phyloP scores from a whole-genome alignment of 2,797 vertebrate species.

The Corythornis leucogaster region DNA sequence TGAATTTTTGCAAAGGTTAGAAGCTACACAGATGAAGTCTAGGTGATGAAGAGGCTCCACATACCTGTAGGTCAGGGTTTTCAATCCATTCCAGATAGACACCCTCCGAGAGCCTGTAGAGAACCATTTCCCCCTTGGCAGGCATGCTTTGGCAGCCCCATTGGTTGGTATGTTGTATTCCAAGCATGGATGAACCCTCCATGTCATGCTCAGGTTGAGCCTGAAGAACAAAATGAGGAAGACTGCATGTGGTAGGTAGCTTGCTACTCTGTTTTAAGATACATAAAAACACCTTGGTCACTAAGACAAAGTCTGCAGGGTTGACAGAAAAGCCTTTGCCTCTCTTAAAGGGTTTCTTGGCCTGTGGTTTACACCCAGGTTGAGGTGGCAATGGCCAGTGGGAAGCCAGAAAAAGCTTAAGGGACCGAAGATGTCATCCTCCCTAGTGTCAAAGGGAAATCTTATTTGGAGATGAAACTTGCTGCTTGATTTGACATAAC shows the following conservation, averaged over 20 bases:
- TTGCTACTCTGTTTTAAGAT: neutral
- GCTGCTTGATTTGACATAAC: neutral
- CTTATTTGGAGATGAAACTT: neutral
- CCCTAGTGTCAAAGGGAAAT: neutral
- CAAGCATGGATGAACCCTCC: neutral
- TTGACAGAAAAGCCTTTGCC: neutral
- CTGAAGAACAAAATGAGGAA: neutral
- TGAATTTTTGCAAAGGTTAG: slow-evolving; percentile 13
- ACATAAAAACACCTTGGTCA: neutral
- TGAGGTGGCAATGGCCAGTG: neutral
- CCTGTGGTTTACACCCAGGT: neutral
- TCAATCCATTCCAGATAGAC: neutral
- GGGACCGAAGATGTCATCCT: neutral
- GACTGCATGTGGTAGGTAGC: neutral
- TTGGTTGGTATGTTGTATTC: neutral
- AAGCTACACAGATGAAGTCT: neutral
- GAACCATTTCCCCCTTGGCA: neutral
- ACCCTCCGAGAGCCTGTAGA: neutral
- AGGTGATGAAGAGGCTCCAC: neutral
- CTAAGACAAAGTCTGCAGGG: neutral
- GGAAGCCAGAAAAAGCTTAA: neutral
- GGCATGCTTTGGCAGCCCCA: neutral
- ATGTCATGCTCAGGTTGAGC: neutral
- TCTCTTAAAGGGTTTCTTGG: neutral
- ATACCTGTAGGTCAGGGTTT: neutral